phyloP scores from a whole-genome alignment of 2,797 vertebrate species.

The Ceyx erithaca region DNA sequence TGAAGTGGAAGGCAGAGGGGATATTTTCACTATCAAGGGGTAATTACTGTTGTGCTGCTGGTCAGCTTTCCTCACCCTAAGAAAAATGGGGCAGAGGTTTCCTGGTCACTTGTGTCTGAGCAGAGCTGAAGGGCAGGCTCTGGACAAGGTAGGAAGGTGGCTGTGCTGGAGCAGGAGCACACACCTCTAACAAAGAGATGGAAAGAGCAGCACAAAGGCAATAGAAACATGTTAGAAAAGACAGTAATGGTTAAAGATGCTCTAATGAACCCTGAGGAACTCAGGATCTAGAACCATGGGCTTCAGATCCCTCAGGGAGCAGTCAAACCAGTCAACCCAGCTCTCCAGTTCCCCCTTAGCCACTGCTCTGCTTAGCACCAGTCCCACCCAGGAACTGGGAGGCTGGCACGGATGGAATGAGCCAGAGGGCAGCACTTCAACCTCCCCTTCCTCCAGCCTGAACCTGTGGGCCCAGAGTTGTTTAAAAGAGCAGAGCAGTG shows the following conservation, averaged over 20 bases:
- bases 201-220: neutral
- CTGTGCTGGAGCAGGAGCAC: neutral
- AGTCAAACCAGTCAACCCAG: neutral
- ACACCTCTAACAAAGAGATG: accelerated
- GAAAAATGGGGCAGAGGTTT: neutral
- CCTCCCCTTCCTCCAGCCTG: neutral
- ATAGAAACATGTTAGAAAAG: neutral
- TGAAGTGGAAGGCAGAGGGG: neutral
- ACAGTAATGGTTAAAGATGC: neutral
- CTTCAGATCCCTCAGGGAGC: too few species aligned
- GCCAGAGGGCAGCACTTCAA: neutral
- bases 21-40: neutral
- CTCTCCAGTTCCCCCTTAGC: neutral
- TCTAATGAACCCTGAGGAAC: neutral
- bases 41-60: neutral
- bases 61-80: neutral
- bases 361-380: neutral
- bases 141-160: neutral
- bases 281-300: accelerated
- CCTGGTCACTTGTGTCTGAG: accelerated
- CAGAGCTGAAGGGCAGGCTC: neutral
- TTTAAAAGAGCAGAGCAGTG: neutral
- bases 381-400: accelerated
- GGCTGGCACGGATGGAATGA: accelerated
- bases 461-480: neutral